Conservation (phyloP, 2,113 vertebrate species). For the Pseudopipra pipra region DNA sequence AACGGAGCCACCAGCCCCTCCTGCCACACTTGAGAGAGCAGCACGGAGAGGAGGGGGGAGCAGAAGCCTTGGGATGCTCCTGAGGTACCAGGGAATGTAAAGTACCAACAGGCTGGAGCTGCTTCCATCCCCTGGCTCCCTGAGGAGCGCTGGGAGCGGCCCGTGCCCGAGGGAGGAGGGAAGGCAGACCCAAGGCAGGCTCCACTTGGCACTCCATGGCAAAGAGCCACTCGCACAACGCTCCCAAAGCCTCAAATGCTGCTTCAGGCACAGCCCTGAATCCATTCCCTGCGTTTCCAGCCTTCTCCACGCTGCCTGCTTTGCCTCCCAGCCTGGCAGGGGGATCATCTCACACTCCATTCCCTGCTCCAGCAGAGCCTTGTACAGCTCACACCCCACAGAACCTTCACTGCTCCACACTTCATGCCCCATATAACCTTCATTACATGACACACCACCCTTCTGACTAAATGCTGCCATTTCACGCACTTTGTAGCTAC, state of each 20-base stretch:
- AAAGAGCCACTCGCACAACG: neutral
- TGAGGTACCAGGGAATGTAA: neutral
- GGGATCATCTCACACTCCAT: neutral
- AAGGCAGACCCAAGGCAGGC: neutral
- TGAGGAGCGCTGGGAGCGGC: neutral
- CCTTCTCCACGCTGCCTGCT: neutral
- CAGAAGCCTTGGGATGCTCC: neutral
- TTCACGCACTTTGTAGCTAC: fast-evolving
- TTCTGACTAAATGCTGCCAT: neutral
- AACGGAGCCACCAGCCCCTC: neutral
- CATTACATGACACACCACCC: neutral
- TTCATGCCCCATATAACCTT: fast-evolving
- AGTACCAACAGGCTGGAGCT: neutral
- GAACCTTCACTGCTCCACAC: neutral
- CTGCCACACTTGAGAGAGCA: neutral
- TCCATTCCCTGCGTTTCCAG: neutral
- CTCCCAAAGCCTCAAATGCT: neutral
- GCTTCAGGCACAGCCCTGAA: neutral
- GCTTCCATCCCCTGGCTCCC: neutral
- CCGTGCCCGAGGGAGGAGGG: neutral
- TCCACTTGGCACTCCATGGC: neutral
- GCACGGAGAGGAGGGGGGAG: fast-evolving
- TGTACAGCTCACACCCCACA: neutral
- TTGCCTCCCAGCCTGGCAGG: neutral
- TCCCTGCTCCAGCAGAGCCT: neutral